Percentiles rank a stretch among this genome's conserved stretches.
These are phyloP conservation scores for Oceanodroma tethys DNA, from an alignment of 2,113 vertebrate species.

Conservation along the genomic window DNA sequence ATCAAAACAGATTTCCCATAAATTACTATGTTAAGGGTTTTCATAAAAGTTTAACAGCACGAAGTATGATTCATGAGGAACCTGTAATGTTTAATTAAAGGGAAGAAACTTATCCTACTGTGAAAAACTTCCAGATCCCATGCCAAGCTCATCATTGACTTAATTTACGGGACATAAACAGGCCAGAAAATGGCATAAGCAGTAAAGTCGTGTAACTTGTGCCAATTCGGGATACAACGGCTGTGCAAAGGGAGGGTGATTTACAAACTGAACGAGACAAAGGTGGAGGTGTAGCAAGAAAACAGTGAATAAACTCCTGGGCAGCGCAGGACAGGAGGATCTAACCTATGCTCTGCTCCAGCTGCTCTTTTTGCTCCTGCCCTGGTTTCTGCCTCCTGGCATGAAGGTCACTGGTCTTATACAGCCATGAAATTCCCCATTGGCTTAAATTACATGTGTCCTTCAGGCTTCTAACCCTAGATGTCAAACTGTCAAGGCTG, in stretches of 20 bases:
- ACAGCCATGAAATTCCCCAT: neutral
- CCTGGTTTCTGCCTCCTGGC: neutral
- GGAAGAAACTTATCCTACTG: neutral
- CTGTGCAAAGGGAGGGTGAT: neutral
- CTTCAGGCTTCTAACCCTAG: neutral
- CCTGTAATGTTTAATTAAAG: constrained; percentile 33
- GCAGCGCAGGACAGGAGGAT: neutral
- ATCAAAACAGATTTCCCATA: constrained; percentile 27
- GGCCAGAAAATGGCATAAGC: neutral
- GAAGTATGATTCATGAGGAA: neutral
- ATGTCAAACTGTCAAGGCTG: neutral
- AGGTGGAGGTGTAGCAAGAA: neutral
- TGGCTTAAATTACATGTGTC: neutral
- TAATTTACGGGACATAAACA: neutral
- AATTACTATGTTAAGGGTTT: neutral
- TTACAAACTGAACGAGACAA: neutral
- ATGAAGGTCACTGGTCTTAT: neutral
- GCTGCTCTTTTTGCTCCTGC: neutral
- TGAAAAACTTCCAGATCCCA: neutral
- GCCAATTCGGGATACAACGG: neutral
- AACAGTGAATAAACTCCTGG: neutral
- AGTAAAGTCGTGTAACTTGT: neutral
- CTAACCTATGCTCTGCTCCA: neutral
- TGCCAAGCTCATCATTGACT: constrained; percentile 13
- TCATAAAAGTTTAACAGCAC: neutral